Base-by-base conservation (phyloP, 2,888 invertebrate genomes). In the Cheiracanthium punctorium region DNA sequence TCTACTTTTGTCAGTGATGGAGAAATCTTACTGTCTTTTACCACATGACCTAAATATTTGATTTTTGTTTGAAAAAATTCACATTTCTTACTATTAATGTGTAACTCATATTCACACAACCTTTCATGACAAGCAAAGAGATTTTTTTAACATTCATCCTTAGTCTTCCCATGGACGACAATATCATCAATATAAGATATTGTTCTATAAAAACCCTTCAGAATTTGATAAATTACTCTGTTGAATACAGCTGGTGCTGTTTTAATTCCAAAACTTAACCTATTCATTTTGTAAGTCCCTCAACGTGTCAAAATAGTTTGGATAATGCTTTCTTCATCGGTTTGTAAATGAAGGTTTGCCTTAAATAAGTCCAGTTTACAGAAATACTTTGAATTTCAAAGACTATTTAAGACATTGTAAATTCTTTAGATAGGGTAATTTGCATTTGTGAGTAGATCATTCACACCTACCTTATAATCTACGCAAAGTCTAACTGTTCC, bases 391-490 rank as follows among this genome's bases (percentile, higher is more conserved):
- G 75, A 75, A 41, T 75, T n/a, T 10, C 17, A 24, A 10, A 65
- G 33, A 17, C 75, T 75, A n/a, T 67, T 30, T 4, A 30, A 24
- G 1, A 67, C 0, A 0, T 1, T 17, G 1, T 67, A 29, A 17
- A 67, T 67, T 28, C 7, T 30, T 30, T 37, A 7, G 4, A 37
- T 37, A 7, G 37, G 37, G 10, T 37, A 37, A 37, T 37, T 37
- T 37, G 37, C 37, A 37, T 37, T 37, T 10, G 10, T 37, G 4
- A 37, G 37, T 37, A 37, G 10, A 37, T 37, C 37, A n/a, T 75
- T 65, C 1, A 75, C 76, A 0, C 65, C 76, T 10, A 76, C 17
- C 24, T 64, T 76, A 20, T 76, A 76, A n/a, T 76, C 32, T 20
- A 73, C 73, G 20, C 65, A 76, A 8, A 76, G 65, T 41, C 29